These are phyloP conservation scores for Danionella dracula DNA, from an alignment of 2,797 vertebrate species.

Conservation along the genomic window DNA sequence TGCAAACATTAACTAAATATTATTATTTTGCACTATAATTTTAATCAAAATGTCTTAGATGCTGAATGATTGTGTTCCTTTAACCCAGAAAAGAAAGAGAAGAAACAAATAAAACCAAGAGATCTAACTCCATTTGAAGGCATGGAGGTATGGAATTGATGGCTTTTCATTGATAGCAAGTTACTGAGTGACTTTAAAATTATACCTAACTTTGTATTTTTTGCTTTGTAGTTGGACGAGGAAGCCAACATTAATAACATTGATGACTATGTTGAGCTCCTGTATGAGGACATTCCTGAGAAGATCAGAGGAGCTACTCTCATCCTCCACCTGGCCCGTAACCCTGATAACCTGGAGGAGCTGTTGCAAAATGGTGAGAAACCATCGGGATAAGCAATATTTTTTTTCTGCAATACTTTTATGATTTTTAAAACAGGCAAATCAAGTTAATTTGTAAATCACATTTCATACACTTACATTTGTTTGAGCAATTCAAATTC, in stretches of 20 bases:
- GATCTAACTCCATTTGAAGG: constrained; percentile 83
- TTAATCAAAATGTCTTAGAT: too few relatives aligned
- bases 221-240: constrained; percentile 66
- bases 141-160: constrained; percentile 74
- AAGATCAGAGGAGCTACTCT: constrained; percentile 86
- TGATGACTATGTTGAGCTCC: constrained; percentile 87
- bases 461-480: too few relatives aligned
- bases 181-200: background rate
- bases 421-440: too few relatives aligned
- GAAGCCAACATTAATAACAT: constrained; percentile 85
- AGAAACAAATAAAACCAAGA: constrained; percentile 73
- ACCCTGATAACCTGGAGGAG: constrained; percentile 89
- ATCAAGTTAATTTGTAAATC: too few relatives aligned
- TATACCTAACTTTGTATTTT: background rate
- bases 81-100: constrained; percentile 77
- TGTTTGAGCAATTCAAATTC: too few relatives aligned
- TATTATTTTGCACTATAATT: background rate
- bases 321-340: constrained; percentile 85
- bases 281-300: constrained; percentile 89
- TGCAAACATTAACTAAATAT: constrained; percentile 36
- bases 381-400: background rate
- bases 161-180: too few relatives aligned
- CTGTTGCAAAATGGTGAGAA: constrained; percentile 79
- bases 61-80: background rate
- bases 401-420: too few relatives aligned